Conservation (phyloP, 2,888 invertebrate genomes). For the Incurvaria masculella region DNA sequence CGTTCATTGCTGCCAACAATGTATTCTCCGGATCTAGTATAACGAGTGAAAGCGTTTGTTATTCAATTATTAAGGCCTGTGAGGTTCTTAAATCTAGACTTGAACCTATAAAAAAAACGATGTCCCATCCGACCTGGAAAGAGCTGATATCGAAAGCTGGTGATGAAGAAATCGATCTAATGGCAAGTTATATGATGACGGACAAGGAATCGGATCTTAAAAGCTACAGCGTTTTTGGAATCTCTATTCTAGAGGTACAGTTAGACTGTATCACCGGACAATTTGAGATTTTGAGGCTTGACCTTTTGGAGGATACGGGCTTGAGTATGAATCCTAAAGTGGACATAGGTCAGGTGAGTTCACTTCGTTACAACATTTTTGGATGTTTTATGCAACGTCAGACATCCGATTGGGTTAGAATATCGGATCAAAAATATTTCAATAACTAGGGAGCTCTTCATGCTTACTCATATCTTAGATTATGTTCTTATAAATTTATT, state of each 20-base stretch:
- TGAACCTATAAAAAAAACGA: slow-evolving; percentile 46
- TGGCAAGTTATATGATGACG: slow-evolving; percentile 59
- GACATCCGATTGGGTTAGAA: too few relatives aligned
- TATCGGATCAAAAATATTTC: too few relatives aligned
- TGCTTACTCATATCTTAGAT: too few relatives aligned
- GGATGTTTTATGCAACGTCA: too few relatives aligned
- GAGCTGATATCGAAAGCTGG: slow-evolving; percentile 55
- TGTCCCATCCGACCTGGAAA: slow-evolving; percentile 55
- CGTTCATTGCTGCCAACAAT: slow-evolving; percentile 59
- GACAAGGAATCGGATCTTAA: slow-evolving; percentile 46
- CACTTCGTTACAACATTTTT: too few relatives aligned
- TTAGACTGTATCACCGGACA: slow-evolving; percentile 70
- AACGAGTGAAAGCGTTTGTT: slow-evolving; percentile 61
- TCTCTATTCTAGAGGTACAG: slow-evolving; percentile 61
- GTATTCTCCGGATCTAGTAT: slow-evolving; percentile 63
- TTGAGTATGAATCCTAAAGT: slow-evolving; percentile 62
- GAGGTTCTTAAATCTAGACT: slow-evolving; percentile 54
- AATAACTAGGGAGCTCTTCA: too few relatives aligned
- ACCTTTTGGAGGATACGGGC: slow-evolving; percentile 67
- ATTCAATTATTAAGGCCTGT: slow-evolving; percentile 58
- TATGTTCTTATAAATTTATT: too few relatives aligned
- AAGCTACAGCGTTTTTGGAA: slow-evolving; percentile 58
- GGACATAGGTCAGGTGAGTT: slow-evolving; percentile 62
- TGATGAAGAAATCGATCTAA: slow-evolving; percentile 53
- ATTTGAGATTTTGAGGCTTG: slow-evolving; percentile 56